Percentiles rank a stretch among this genome's conserved stretches.
phyloP scores from a whole-genome alignment of 2,113 vertebrate genomes.

The Chionomys nivalis region DNA sequence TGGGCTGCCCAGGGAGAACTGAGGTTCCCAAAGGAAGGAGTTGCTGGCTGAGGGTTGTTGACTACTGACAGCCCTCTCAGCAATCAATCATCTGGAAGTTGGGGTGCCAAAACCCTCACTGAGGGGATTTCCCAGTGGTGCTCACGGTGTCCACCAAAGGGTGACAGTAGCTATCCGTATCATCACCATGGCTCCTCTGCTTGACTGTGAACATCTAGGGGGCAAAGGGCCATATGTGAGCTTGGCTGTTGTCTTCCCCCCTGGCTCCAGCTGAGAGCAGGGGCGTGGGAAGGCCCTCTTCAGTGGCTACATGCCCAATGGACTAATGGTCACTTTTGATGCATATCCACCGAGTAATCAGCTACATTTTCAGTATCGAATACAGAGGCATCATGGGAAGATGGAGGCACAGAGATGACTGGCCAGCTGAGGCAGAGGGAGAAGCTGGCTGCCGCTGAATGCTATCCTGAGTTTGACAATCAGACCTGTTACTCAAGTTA shows the following conservation, averaged over 20 bases:
- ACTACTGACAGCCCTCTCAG: not conserved
- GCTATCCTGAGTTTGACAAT: fast-evolving
- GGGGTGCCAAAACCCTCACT: not conserved
- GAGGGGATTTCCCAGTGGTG: not conserved
- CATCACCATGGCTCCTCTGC: not conserved
- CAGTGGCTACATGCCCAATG: fast-evolving
- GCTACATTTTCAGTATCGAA: fast-evolving
- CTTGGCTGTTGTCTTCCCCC: not conserved
- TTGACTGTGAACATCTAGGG: not conserved
- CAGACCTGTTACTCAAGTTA: no score
- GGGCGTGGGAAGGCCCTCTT: not conserved
- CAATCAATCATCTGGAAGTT: no score
- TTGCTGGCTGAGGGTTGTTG: not conserved
- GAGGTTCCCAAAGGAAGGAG: not conserved
- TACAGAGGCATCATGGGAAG: not conserved
- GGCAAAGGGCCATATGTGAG: not conserved
- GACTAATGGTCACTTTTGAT: not conserved
- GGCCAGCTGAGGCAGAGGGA: fast-evolving
- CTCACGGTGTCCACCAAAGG: not conserved
- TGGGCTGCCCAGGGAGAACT: not conserved
- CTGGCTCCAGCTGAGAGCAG: not conserved
- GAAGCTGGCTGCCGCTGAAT: fast-evolving
- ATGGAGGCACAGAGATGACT: not conserved
- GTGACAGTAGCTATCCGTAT: fast-evolving
- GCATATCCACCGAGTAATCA: fast-evolving